Evolutionary conservation across 2,888 invertebrate species (phyloP).

Genomic region (Chalcis sispes): DNA sequence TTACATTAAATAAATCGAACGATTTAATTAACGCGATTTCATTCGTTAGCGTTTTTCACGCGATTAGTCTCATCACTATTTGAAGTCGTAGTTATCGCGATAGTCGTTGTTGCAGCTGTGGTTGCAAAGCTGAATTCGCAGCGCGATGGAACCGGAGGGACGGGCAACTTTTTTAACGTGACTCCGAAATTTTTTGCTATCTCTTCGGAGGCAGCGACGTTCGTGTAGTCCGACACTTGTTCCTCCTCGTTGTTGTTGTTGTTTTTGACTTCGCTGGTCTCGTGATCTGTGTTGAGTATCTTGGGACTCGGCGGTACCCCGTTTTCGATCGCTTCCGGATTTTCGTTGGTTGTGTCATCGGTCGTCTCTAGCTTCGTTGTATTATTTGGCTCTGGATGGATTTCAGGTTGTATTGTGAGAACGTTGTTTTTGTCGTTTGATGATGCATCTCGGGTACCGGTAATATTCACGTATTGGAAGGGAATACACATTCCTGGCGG

Average conservation of each 20-base stretch:
- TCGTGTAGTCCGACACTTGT: conserved; percentile 72
- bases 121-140: conserved; percentile 58
- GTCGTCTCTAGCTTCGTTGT: conserved; percentile 22
- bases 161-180: conserved; percentile 65
- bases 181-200: conserved; percentile 61
- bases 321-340: conserved; percentile 17
- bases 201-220: conserved; percentile 61
- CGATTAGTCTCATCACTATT: neutral
- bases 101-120: conserved; percentile 2
- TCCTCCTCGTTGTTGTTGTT: neutral
- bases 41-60: neutral
- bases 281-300: conserved; percentile 54
- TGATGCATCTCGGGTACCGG: conserved; percentile 26
- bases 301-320: conserved; percentile 50
- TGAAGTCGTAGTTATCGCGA: too few relatives aligned
- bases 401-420: conserved; percentile 51
- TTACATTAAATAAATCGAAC: neutral
- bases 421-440: conserved; percentile 17
- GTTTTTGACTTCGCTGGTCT: conserved; percentile 18
- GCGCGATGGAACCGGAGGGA: conserved; percentile 71
- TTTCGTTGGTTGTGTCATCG: conserved; percentile 38
- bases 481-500: conserved; percentile 71
- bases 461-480: conserved; percentile 67
- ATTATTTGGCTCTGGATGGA: conserved; percentile 37
- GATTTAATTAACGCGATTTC: neutral